These are phyloP conservation scores for Callionymus lyra DNA, from an alignment of 2,113 vertebrate species.

Conservation along the genomic window DNA sequence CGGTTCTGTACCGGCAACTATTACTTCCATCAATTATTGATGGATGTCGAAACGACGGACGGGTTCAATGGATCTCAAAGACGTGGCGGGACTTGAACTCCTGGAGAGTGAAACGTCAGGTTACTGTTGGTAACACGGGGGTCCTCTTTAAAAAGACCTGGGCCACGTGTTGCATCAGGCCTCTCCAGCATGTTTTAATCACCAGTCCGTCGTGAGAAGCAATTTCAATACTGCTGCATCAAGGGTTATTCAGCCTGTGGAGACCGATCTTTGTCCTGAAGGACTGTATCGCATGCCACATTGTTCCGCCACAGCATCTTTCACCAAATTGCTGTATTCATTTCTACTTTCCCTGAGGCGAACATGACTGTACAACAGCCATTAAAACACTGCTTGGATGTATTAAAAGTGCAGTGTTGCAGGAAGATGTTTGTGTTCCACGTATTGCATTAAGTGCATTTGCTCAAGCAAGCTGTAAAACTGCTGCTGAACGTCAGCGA, in stretches of 20 bases:
- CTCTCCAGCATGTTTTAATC: constrained; percentile 8
- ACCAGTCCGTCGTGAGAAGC: not conserved
- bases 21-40: constrained; percentile 56
- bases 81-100: too few species aligned
- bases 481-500: not conserved
- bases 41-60: constrained; percentile 39
- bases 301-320: constrained; percentile 9
- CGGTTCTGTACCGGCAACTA: constrained; percentile 48
- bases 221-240: constrained; percentile 2
- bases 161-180: not conserved
- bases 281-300: constrained; percentile 8
- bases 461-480: constrained; percentile 17
- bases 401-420: constrained; percentile 16
- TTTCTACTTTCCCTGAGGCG: constrained; percentile 21
- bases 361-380: constrained; percentile 5
- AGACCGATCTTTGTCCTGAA: constrained; percentile 4
- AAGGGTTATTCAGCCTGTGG: constrained; percentile 2
- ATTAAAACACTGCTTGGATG: constrained; percentile 14
- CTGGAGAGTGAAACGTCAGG: constrained; percentile 9
- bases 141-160: too few species aligned
- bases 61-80: constrained; percentile 30
- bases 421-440: constrained; percentile 10
- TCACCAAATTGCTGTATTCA: constrained; percentile 19
- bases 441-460: constrained; percentile 29
- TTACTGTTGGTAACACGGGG: too few species aligned